Conservation (phyloP, 2,113 vertebrate species). For the Tenebrosternarchus preto region DNA sequence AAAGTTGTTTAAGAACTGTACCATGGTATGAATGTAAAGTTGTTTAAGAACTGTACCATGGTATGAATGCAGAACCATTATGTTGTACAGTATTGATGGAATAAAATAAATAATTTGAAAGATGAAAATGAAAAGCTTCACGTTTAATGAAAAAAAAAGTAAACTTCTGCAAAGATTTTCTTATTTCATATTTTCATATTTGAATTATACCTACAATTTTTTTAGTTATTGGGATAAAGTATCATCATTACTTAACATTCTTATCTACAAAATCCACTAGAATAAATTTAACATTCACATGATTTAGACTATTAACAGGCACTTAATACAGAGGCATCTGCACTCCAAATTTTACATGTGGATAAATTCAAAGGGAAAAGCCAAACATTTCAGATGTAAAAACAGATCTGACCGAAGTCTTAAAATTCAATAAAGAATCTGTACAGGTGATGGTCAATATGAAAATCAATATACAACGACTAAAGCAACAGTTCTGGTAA, state of each 20-base stretch:
- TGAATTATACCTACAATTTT: neutral
- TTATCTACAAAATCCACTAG: constrained; percentile 1
- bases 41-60: neutral
- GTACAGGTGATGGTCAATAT: neutral
- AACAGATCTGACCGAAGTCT: neutral
- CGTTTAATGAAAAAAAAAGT: neutral
- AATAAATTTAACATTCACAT: neutral
- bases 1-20: too few species aligned
- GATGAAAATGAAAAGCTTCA: neutral
- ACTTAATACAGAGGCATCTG: constrained; percentile 28
- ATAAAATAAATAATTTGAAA: constrained; percentile 28
- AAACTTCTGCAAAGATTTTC: constrained; percentile 3
- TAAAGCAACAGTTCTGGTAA: neutral
- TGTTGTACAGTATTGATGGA: neutral
- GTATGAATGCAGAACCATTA: neutral
- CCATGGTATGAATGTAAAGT: neutral
- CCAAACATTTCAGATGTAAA: neutral
- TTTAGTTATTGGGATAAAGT: neutral
- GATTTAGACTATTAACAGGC: constrained; percentile 19
- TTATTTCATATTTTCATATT: neutral
- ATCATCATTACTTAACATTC: neutral
- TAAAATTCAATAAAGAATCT: neutral
- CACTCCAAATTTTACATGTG: neutral
- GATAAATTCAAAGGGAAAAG: too few species aligned
- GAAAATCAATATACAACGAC: constrained; percentile 5